These are phyloP conservation scores for Spinus olivaceus DNA, from an alignment of 2,797 vertebrate genomes.

Conservation along the genomic window DNA sequence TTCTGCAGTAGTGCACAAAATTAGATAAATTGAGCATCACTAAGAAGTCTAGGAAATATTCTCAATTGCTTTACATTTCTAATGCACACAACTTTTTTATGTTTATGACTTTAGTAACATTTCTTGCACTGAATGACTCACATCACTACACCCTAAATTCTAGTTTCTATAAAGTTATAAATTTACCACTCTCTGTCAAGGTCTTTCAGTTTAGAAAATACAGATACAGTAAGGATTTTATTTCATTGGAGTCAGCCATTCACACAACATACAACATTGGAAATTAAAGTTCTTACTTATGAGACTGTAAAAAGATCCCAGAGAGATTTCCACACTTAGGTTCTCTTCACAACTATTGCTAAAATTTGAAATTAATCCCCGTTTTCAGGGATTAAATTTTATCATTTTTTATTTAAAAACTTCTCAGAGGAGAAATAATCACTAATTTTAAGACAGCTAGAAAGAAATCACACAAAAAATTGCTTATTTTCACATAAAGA, in stretches of 20 bases:
- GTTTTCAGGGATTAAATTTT: conserved; percentile 21
- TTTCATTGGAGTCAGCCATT: neutral
- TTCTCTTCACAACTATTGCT: neutral
- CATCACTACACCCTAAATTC: neutral
- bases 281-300: conserved; percentile 1
- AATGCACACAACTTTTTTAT: neutral
- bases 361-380: neutral
- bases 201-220: neutral
- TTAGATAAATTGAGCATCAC: neutral
- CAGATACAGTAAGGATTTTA: neutral
- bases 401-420: conserved; percentile 14
- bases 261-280: neutral
- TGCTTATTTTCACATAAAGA: conserved; percentile 28
- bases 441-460: conserved; percentile 16
- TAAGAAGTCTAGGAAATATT: neutral
- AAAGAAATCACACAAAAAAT: neutral
- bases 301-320: neutral
- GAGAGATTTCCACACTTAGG: neutral
- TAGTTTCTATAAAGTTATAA: neutral
- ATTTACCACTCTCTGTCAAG: neutral
- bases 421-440: neutral
- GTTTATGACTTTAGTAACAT: neutral
- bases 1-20: neutral
- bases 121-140: neutral
- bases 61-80: neutral